phyloP scores from a whole-genome alignment of 1,140 invertebrate species.

The Nymphalis io region DNA sequence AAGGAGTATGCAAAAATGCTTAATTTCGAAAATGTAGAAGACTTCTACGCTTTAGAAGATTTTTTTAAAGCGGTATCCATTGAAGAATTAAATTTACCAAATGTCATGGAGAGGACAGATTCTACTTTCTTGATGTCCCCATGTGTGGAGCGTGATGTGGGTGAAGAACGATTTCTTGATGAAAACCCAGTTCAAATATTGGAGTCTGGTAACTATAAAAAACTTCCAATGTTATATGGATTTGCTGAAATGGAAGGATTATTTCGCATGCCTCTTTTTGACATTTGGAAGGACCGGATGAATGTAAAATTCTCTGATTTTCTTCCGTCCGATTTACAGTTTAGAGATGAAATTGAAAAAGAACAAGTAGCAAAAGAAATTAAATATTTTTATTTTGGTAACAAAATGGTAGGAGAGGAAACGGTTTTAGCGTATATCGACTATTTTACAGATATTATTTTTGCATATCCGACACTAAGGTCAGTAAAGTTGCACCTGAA shows the following conservation, averaged over 20 bases:
- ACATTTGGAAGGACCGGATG: constrained; percentile 57
- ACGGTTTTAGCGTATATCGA: constrained; percentile 51
- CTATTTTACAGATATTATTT: constrained; percentile 53
- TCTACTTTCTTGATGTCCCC: constrained; percentile 48
- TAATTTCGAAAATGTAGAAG: constrained; percentile 44
- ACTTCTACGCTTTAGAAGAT: constrained; percentile 52
- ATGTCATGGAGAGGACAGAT: constrained; percentile 33
- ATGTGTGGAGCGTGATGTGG: constrained; percentile 55
- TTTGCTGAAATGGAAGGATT: constrained; percentile 59
- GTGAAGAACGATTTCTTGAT: constrained; percentile 52
- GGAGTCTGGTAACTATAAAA: constrained; percentile 47
- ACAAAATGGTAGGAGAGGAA: constrained; percentile 38
- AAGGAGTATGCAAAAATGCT: constrained; percentile 47
- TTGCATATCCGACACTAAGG: constrained; percentile 50
- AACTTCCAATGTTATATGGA: constrained; percentile 56
- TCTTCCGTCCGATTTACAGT: constrained; percentile 52
- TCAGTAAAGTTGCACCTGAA: constrained; percentile 44
- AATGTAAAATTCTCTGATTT: constrained; percentile 59
- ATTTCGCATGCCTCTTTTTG: constrained; percentile 43
- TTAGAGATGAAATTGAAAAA: constrained; percentile 42
- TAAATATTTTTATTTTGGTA: constrained; percentile 50
- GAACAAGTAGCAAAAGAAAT: constrained; percentile 40
- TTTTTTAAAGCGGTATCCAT: constrained; percentile 55
- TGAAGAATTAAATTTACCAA: constrained; percentile 40
- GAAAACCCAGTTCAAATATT: constrained; percentile 55